phyloP scores from a whole-genome alignment of 1,140 invertebrate species.

The Mizuhopecten yessoensis region DNA sequence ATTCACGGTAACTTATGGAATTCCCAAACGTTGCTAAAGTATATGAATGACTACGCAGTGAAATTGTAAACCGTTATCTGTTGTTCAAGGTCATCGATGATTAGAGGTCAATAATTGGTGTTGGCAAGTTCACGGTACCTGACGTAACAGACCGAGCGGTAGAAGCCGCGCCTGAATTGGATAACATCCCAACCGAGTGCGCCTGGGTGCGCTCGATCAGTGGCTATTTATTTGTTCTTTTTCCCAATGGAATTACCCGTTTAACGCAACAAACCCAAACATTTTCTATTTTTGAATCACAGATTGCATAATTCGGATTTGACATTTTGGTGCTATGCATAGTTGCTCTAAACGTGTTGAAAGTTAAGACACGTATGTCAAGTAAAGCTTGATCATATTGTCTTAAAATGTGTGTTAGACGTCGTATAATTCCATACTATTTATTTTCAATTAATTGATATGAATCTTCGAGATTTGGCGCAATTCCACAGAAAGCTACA shows the following conservation, averaged over 20 bases:
- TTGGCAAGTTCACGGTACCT: background rate
- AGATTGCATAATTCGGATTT: background rate
- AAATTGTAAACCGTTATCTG: background rate
- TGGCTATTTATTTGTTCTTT: background rate
- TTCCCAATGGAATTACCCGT: background rate
- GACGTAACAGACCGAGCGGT: background rate
- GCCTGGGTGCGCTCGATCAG: conserved; percentile 29
- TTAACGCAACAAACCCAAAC: conserved; percentile 2
- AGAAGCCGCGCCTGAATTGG: background rate
- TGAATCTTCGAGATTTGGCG: background rate
- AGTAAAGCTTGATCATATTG: too few species aligned
- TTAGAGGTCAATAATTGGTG: conserved; percentile 2
- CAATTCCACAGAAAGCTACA: background rate
- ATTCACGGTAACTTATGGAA: background rate
- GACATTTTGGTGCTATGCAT: background rate
- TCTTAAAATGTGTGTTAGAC: background rate
- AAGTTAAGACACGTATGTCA: background rate
- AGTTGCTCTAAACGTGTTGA: background rate
- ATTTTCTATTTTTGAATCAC: background rate
- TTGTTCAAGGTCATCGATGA: conserved; percentile 24
- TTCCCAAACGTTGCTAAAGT: background rate
- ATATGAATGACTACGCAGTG: background rate
- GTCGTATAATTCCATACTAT: background rate
- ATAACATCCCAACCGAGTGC: background rate
- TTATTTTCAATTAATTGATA: background rate